Conservation (phyloP, 2,113 vertebrate species). For the Sitta europaea region DNA sequence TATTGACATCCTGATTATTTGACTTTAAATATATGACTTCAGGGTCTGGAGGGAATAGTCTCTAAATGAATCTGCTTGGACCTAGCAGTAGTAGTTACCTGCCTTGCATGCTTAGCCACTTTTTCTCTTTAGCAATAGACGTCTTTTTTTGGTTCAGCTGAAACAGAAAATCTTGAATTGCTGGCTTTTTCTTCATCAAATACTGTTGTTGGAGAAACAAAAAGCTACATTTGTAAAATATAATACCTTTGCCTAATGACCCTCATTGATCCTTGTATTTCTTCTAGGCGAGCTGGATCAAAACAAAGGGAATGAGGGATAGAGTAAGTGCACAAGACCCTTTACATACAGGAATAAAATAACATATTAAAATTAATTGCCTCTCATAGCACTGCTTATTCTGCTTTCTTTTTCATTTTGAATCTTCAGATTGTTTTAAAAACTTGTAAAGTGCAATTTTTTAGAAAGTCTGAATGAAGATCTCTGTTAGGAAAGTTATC, state of each 20-base stretch:
- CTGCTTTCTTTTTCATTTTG: neutral
- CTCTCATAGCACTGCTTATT: neutral
- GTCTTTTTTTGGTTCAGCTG: neutral
- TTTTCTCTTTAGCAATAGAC: neutral
- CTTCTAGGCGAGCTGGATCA: neutral
- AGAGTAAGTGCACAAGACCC: neutral
- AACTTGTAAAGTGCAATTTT: neutral
- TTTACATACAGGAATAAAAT: neutral
- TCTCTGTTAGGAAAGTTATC: neutral
- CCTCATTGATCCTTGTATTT: conserved; percentile 43
- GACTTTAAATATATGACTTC: neutral
- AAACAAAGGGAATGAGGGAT: neutral
- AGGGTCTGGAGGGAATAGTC: neutral
- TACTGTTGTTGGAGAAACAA: conserved; percentile 32
- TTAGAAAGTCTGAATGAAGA: neutral
- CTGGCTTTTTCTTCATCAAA: neutral
- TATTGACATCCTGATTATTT: neutral
- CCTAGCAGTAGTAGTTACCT: neutral
- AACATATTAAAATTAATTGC: conserved; percentile 2
- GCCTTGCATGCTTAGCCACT: neutral
- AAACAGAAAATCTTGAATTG: neutral
- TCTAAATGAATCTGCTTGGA: neutral
- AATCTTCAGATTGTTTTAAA: neutral
- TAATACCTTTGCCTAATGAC: conserved; percentile 25
- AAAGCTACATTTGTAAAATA: conserved; percentile 18